Evolutionary conservation across 64 coral and sea anemone species (phyloP).

Genomic region (Montipora sp.): DNA sequence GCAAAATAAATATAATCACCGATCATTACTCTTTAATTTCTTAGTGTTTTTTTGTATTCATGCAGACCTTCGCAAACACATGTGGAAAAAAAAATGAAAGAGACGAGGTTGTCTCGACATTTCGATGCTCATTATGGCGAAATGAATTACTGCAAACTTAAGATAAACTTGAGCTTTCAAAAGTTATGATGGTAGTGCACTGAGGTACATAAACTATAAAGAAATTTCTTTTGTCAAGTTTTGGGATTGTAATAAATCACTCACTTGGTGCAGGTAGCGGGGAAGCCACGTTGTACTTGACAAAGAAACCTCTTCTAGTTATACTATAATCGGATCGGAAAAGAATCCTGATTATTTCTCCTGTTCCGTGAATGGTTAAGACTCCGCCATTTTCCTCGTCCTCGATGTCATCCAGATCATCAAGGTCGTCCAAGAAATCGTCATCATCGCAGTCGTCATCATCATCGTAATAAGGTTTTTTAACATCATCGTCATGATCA

Average conservation of each 20-base stretch:
- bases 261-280: neutral
- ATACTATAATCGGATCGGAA: conserved; percentile 18
- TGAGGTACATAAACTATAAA: no score
- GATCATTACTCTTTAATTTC: no score
- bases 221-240: neutral
- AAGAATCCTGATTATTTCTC: conserved; percentile 18
- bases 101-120: no score
- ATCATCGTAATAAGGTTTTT: neutral
- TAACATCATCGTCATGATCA: neutral
- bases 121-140: no score
- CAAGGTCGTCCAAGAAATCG: neutral
- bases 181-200: no score
- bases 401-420: conserved; percentile 5
- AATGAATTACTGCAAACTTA: no score
- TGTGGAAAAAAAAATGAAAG: no score
- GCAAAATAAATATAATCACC: no score
- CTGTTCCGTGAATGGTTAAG: conserved; percentile 17
- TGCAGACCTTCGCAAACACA: no score
- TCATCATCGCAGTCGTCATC: conserved; percentile 21
- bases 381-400: neutral
- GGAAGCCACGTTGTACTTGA: neutral
- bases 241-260: neutral
- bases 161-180: no score
- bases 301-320: conserved; percentile 35
- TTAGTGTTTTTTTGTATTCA: no score